Evolutionary conservation across 2,797 vertebrate species (phyloP).

Genomic region (Melanotaenia pygmaea): DNA sequence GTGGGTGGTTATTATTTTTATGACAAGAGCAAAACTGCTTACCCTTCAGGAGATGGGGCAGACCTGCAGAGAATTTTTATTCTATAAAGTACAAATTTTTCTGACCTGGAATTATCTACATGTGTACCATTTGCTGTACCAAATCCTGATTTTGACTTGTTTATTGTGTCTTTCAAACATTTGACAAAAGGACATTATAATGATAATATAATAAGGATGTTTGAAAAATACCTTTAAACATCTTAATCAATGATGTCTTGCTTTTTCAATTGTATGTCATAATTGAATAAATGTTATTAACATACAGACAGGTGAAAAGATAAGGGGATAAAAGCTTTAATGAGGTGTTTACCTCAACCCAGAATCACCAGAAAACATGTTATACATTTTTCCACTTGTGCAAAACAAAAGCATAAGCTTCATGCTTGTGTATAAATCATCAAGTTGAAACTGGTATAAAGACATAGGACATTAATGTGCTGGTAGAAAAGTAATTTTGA

Average conservation of each 20-base stretch:
- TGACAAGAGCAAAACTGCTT: not conserved
- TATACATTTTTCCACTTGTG: not conserved
- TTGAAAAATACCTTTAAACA: not conserved
- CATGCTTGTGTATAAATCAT: too few species aligned
- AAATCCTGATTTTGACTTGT: not conserved
- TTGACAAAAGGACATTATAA: not conserved
- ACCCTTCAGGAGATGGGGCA: not conserved
- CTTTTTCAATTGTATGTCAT: slow-evolving; percentile 11
- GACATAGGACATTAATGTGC: too few species aligned
- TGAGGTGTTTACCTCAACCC: not conserved
- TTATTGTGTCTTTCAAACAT: not conserved
- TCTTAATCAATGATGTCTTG: not conserved
- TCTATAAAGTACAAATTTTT: not conserved
- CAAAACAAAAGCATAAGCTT: not conserved
- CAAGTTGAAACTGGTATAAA: too few species aligned
- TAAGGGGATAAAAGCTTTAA: not conserved
- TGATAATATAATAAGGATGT: not conserved
- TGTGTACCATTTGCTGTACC: not conserved
- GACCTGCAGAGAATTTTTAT: not conserved
- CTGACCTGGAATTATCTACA: not conserved
- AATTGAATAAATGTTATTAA: slow-evolving; percentile 6
- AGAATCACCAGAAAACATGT: not conserved
- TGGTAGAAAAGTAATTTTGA: too few species aligned
- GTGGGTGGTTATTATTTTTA: not conserved
- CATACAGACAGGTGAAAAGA: slow-evolving; percentile 4